phyloP scores from a whole-genome alignment of 2,113 vertebrate genomes.

The Limnothrissa miodon region DNA sequence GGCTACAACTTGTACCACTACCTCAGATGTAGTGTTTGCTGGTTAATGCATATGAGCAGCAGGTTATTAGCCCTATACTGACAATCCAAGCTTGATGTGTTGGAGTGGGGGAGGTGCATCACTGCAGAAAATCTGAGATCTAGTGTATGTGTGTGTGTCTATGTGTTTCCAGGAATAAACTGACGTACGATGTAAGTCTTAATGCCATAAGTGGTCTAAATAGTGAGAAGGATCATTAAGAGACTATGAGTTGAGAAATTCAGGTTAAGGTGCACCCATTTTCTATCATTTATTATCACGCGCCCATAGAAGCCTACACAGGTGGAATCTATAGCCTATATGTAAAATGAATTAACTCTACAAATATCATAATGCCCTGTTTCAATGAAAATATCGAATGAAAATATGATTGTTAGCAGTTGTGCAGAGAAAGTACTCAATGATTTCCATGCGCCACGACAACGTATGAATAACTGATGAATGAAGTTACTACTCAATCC shows the following conservation, averaged over 20 bases:
- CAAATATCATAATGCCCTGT: neutral
- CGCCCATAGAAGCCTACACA: neutral
- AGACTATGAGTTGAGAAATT: neutral
- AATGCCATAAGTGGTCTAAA: neutral
- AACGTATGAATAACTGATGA: neutral
- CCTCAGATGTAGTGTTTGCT: neutral
- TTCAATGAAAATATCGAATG: neutral
- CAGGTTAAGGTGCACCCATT: neutral
- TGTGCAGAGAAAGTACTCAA: neutral
- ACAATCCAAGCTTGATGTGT: neutral
- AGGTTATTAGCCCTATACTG: neutral
- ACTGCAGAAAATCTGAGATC: neutral
- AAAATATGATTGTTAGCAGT: neutral
- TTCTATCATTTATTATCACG: neutral
- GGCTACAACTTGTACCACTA: neutral
- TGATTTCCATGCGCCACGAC: neutral
- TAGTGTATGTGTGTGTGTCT: neutral
- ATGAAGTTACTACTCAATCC: slow-evolving; percentile 28
- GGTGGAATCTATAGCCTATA: neutral
- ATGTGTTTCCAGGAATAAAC: neutral
- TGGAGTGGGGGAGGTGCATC: slow-evolving; percentile 11
- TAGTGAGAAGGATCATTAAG: neutral
- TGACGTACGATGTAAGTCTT: neutral
- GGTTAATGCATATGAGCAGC: neutral
- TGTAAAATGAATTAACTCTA: neutral